Percentiles rank a stretch among this genome's conserved stretches.
Evolutionary conservation across 2,113 vertebrate genomes (phyloP).

Genomic region (Aspiorhynchus laticeps): DNA sequence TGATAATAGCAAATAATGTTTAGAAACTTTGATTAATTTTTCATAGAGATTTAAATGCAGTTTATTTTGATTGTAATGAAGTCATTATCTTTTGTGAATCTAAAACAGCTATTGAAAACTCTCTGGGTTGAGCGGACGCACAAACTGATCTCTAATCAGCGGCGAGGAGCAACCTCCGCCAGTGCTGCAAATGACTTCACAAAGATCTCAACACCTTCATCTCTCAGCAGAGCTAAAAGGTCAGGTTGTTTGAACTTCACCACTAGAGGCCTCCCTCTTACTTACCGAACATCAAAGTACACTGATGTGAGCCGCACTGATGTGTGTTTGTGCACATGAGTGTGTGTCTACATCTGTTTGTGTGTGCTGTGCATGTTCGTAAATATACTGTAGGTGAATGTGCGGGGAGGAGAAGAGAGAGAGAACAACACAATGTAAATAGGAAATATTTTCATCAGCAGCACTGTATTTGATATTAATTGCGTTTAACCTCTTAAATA

Average conservation of each 20-base stretch:
- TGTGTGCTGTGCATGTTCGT: neutral
- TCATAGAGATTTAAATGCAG: neutral
- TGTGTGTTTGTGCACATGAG: neutral
- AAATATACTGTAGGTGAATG: neutral
- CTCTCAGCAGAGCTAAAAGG: slow-evolving; percentile 68
- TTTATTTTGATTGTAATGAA: neutral
- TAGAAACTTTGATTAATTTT: neutral
- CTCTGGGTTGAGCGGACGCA: neutral
- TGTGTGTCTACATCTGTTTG: neutral
- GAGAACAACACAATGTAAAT: neutral
- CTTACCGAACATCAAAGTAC: slow-evolving; percentile 69
- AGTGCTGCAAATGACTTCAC: slow-evolving; percentile 52
- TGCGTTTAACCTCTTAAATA: neutral
- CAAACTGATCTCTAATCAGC: slow-evolving; percentile 26
- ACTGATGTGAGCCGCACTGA: slow-evolving; percentile 56
- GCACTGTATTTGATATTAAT: neutral
- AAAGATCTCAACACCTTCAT: slow-evolving; percentile 52
- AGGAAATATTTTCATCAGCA: neutral
- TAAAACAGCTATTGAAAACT: neutral
- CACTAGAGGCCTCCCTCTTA: slow-evolving; percentile 64
- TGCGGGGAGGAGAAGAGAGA: neutral
- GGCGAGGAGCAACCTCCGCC: neutral
- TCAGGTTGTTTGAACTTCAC: slow-evolving; percentile 72
- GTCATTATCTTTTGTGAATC: neutral
- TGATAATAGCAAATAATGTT: neutral